Evolutionary conservation across 2,113 vertebrate genomes (phyloP), one percentile per base, ranked within the genome.

Genomic region (Brachirus orientalis): DNA sequence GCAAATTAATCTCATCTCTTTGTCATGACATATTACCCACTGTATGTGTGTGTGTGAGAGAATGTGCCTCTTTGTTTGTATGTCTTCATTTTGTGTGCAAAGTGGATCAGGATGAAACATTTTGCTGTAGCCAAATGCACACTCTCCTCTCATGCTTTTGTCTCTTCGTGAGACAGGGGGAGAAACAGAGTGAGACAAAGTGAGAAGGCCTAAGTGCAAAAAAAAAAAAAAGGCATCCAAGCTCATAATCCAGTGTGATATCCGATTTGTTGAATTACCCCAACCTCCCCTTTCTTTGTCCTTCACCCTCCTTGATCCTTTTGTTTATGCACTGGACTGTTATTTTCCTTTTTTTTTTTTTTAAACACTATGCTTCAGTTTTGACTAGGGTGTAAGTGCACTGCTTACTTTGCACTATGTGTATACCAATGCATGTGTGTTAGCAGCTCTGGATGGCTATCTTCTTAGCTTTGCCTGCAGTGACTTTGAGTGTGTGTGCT

Each of bases 191-290:
- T 1, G 17, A 79, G 67, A 58, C 62, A 67, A 75, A 77, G 69
- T 18, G 28, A 56, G 68, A 56, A 75, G 63, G 66, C 69, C 72
- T 63, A 59, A 80, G 72, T 70, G 82, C 64, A 78, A 75, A 59
- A 59, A 67, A 63, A 78, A 75, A 59, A 59, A 67, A 63, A 57
- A 77, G 67, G 63, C 58, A 73, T 75, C 67, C 47, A 63, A 40
- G 43, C 62, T 77, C 67, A 77, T 86, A 60, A 88, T 83, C 80
- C 62, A 69, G 83, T 86, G 72, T 82, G 56, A 75, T 73, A 82
- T 80, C 75, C 60, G 76, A 80, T 84, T 85, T 86, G 78, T 78
- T 55, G 74, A 82, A 63, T 59, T 66, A 44, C 55, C 41, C 63
- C 8, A 52, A 48, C 19, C 47, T 7, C 45, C 20, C 38, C n/a